Evolutionary conservation across 2,888 invertebrate species (phyloP), one percentile per base, ranked within the genome.

Genomic region (Chloroclysta siterata): DNA sequence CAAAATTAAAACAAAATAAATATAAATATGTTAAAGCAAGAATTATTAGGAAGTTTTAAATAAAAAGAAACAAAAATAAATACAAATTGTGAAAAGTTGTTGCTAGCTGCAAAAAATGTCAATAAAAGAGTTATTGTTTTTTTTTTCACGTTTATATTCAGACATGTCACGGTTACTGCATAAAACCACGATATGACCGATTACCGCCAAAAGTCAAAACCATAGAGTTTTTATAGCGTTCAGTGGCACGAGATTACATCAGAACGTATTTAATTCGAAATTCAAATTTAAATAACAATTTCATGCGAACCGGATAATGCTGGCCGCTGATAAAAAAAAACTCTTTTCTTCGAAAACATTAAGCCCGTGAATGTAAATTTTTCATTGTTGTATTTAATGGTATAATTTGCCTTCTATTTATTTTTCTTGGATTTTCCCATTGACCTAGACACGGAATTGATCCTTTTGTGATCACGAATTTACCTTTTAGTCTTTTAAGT

Each of bases 131-230:
- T 28, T 56, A 15, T 14, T 3, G 22, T 22, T 2, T 53, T 44
- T 44, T 53, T 60, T 63, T 64, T 41, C 8, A 41, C 44, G 42
- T 58, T 59, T 56, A 0, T 29, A 56, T 41, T 28, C 44, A 42
- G 46, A 47, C 42, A 52, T 64, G 68, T 68, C 72, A 72, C 53
- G 70, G 72, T 58, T 68, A 60, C 17, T 53, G 66, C 62, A 48
- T 60, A 55, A 53, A 41, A 55, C 46, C 65, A 42, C 56, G 71
- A 72, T 72, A 52, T 71, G 70, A 70, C 71, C 70, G 71, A 72
- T 72, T 68, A 63, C 54, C 48, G 17, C 51, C 50, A 36, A 62
- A 63, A 54, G 41, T 29, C 14, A 44, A 60, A 69, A 67, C 63
- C 11, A 29, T 42, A 11, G 13, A n/a, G 8, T 4, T 65, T 65